Base-by-base conservation (phyloP, 2,797 vertebrate genomes). In the Protosalanx chinensis region DNA sequence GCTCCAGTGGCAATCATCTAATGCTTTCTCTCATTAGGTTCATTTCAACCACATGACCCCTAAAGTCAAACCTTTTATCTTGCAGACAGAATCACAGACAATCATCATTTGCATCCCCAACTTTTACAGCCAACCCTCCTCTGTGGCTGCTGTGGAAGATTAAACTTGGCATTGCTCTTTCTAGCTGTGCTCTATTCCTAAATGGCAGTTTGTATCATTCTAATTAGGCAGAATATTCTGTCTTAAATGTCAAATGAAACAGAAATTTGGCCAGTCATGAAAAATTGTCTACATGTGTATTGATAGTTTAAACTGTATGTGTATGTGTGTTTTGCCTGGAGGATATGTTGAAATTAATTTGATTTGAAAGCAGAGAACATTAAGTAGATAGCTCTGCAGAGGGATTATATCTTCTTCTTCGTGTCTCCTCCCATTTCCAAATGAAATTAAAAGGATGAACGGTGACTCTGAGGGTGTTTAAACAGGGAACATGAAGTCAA, bases 171-270 rank as follows among this genome's bases (percentile, higher is more conserved):
- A 3, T 15, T 82, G 76, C 76, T 72, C 72, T 81, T 82, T 74
- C 73, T 74, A 79, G 73, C 82, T 70, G 76, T 73, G 77, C 53
- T 60, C 29, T 72, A 76, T 1, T 13, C 29, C 29, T 80, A 85
- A 85, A 86, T 81, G 76, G 70, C 81, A 83, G 27, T 57, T 64
- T 37, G 53, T 81, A 72, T 85, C 80, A 86, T 88, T 83, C 82
- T 80, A 76, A 86, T 84, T 62, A 70, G 68, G 58, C 71, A 68
- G 62, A 72, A 60, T 64, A 59, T 73, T 71, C 66, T 71, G 66
- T 59, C 74, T 37, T 30, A 71, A 81, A 88, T 86, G 76, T 85
- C 85, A 80, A 91, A 88, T 82, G 77, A 86, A 86, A 85, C 77
- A 76, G 74, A 70, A 85, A 74, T 77, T 77, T 79, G 46, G 76